Evolutionary conservation across 2,797 vertebrate genomes (phyloP).

Genomic region (Pelodytes ibericus): DNA sequence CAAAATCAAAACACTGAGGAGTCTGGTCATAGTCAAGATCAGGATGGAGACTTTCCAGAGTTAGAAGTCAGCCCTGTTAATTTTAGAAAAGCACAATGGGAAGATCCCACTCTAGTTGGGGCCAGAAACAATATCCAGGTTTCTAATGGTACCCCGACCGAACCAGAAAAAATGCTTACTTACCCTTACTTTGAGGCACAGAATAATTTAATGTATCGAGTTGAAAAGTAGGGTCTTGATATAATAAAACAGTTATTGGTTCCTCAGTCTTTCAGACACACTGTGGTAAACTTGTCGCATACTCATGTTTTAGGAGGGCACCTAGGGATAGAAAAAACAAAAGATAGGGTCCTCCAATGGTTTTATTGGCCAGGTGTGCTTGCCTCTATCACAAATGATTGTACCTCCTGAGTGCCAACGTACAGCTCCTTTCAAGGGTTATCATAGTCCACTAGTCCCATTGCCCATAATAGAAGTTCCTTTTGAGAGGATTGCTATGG

Average conservation of each 20-base stretch:
- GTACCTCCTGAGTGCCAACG: background rate
- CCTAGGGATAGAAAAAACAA: background rate
- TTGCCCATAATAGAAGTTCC: background rate
- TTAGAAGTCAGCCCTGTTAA: background rate
- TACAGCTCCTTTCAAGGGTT: background rate
- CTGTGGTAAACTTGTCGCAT: background rate
- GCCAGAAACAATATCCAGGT: background rate
- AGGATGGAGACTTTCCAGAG: too few species aligned
- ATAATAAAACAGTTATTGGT: slow-evolving; percentile 4
- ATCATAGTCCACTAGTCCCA: background rate
- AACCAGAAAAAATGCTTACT: background rate
- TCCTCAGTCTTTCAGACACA: background rate
- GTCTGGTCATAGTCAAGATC: too few species aligned
- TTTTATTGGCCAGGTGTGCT: background rate
- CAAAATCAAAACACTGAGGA: too few species aligned
- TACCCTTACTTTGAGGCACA: background rate
- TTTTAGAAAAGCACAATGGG: background rate
- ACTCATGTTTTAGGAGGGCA: background rate
- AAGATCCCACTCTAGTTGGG: background rate
- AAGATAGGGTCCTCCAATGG: background rate
- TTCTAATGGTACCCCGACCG: too few species aligned
- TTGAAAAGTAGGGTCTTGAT: background rate
- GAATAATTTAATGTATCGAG: background rate
- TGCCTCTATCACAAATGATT: background rate
- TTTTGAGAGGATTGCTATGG: background rate